A percentile compares a stretch with the other conserved stretches of the same genome.
Evolutionary conservation across 2,797 vertebrate genomes (phyloP).

Genomic region (Neosalanx taihuensis): DNA sequence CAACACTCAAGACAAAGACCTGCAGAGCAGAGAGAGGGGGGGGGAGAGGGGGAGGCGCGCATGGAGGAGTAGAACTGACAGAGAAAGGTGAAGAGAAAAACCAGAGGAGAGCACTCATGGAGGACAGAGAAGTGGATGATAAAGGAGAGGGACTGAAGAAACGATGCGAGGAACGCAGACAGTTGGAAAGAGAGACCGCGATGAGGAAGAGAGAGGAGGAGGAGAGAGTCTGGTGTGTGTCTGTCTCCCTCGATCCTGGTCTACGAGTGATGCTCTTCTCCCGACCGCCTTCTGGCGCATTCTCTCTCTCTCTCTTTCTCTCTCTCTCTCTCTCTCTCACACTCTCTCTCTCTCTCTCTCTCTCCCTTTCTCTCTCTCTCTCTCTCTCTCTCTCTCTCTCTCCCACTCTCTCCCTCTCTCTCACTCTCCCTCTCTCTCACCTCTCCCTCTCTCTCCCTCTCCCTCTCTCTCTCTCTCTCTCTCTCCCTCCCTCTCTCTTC

Average conservation of each 20-base stretch:
- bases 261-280: not conserved
- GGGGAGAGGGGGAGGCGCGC: too few relatives aligned
- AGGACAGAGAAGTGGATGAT: not conserved
- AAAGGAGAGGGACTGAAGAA: not conserved
- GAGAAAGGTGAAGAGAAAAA: too few relatives aligned
- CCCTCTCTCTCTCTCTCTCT: too few relatives aligned
- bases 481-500: too few relatives aligned
- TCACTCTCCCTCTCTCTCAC: too few relatives aligned
- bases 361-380: too few relatives aligned
- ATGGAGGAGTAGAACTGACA: too few relatives aligned
- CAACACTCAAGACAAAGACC: too few relatives aligned
- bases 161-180: not conserved
- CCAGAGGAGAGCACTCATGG: not conserved
- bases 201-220: constrained; percentile 11
- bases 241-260: not conserved
- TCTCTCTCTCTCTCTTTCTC: not conserved
- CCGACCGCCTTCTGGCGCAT: not conserved
- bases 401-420: too few relatives aligned
- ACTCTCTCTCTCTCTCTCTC: too few relatives aligned
- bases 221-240: constrained; percentile 7
- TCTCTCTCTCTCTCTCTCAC: not conserved
- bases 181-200: not conserved
- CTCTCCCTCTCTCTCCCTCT: too few relatives aligned
- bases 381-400: too few relatives aligned
- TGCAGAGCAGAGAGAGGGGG: not conserved